phyloP scores from a whole-genome alignment of 2,797 vertebrate genomes.

The Myotis myotis region DNA sequence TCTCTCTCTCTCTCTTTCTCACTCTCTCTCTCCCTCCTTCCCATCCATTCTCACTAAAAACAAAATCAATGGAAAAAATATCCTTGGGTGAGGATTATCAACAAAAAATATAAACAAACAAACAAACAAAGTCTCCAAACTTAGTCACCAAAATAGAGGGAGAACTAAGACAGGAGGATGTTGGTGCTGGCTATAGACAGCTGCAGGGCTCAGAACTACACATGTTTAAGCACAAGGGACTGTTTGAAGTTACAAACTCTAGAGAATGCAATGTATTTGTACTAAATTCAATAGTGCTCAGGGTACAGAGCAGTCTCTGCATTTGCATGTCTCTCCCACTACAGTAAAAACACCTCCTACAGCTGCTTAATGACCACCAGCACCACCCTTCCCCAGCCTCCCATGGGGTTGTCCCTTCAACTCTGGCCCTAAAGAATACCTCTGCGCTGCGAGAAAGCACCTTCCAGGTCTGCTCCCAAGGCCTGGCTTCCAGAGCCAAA shows the following conservation, averaged over 20 bases:
- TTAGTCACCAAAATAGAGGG: conserved; percentile 30
- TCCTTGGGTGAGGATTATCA: no score
- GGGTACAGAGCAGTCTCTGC: background rate
- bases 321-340: background rate
- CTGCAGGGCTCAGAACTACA: background rate
- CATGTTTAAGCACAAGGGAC: background rate
- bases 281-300: background rate
- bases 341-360: background rate
- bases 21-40: no score
- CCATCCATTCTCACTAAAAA: no score
- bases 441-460: conserved; percentile 1
- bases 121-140: background rate
- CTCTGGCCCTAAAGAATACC: background rate
- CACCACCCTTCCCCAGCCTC: background rate
- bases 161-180: background rate
- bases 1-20: no score
- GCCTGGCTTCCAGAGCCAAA: background rate
- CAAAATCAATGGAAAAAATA: no score
- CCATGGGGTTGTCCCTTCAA: background rate
- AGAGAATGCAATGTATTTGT: background rate
- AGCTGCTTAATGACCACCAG: background rate
- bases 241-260: conserved; percentile 14
- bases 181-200: background rate
- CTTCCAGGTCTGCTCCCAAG: background rate
- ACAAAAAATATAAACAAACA: no score